Conservation (phyloP, 1,140 invertebrate genomes). For the Bombus affinis region DNA sequence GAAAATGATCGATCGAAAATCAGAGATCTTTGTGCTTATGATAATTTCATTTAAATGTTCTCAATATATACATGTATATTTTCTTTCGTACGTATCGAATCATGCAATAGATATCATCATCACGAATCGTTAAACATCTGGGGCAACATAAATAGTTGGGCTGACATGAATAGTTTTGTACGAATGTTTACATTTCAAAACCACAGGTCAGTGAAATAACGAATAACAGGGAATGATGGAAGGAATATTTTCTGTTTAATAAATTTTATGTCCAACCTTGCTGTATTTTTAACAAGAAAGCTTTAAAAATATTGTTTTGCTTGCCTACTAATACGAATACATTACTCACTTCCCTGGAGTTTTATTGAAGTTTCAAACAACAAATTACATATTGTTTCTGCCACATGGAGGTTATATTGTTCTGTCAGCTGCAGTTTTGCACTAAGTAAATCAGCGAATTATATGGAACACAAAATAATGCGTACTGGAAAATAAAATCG, state of each 20-base stretch:
- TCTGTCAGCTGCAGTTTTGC: not conserved
- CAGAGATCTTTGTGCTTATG: not conserved
- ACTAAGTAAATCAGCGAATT: not conserved
- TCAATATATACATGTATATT: not conserved
- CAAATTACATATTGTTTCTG: not conserved
- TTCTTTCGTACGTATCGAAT: slow-evolving; percentile 2
- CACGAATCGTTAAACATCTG: not conserved
- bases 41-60: not conserved
- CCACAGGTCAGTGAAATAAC: not conserved
- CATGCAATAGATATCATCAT: slow-evolving; percentile 20
- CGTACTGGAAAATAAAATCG: not conserved
- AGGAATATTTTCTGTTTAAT: not conserved
- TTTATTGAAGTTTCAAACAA: not conserved
- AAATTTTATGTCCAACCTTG: not conserved
- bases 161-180: not conserved
- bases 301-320: not conserved
- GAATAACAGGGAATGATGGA: not conserved
- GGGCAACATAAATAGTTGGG: too few relatives aligned
- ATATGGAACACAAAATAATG: not conserved
- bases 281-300: not conserved
- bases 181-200: not conserved
- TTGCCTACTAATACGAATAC: not conserved
- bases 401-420: not conserved
- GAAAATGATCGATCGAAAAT: not conserved
- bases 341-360: not conserved